A percentile compares a stretch with the other conserved stretches of the same genome.
Conservation (phyloP, 2,113 vertebrate genomes). For the Larimichthys polyactis region DNA sequence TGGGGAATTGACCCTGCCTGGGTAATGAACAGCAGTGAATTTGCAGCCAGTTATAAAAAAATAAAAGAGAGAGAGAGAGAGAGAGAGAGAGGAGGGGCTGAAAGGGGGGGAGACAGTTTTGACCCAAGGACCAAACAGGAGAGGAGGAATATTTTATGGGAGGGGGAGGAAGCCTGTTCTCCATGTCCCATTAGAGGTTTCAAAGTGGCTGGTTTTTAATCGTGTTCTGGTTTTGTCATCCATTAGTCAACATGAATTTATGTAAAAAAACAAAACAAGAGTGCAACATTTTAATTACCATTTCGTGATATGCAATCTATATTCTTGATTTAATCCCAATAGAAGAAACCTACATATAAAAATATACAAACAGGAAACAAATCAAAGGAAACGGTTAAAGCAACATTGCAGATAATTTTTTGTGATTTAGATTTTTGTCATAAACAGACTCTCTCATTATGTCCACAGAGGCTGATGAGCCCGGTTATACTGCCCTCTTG, state of each 20-base stretch:
- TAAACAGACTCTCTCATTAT: too few relatives aligned
- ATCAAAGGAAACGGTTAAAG: background rate
- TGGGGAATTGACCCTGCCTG: slow-evolving; percentile 81
- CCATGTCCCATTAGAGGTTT: slow-evolving; percentile 34
- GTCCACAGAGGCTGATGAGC: too few relatives aligned
- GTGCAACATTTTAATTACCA: background rate
- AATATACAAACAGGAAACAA: background rate
- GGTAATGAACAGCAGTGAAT: slow-evolving; percentile 83
- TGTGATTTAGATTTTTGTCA: too few relatives aligned
- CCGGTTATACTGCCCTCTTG: too few relatives aligned
- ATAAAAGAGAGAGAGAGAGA: slow-evolving; percentile 5
- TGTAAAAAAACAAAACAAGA: background rate
- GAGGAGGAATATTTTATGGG: slow-evolving; percentile 62
- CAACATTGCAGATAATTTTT: too few relatives aligned
- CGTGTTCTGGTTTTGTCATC: slow-evolving; percentile 7
- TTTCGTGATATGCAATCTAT: background rate
- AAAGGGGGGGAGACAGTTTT: slow-evolving; percentile 26
- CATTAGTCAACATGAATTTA: background rate
- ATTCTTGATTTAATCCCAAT: background rate
- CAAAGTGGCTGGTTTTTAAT: slow-evolving; percentile 27
- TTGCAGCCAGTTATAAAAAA: slow-evolving; percentile 67
- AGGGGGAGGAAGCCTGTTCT: slow-evolving; percentile 21
- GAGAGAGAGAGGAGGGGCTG: slow-evolving; percentile 4
- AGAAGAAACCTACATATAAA: background rate
- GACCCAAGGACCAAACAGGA: slow-evolving; percentile 54